Evolutionary conservation across 2,888 invertebrate species (phyloP), one percentile per base, ranked within the genome.

Genomic region (Philaethria dido): DNA sequence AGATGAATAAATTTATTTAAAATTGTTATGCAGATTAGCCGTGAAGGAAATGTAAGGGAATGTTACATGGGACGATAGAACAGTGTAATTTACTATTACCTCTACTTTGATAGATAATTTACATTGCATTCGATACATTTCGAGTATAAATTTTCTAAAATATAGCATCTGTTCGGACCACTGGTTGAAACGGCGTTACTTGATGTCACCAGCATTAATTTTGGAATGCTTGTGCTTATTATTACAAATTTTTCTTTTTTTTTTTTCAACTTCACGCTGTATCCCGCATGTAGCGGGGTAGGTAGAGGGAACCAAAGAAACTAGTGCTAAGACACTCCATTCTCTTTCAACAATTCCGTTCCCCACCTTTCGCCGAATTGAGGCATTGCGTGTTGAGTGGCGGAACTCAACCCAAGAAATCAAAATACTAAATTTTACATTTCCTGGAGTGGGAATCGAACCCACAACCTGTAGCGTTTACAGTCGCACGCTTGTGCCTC

Each of bases 11-110:
- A 47, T 57, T 39, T 52, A 57, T 20, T 55, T 33, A 45, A 60
- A 60, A 45, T 60, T n/a, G 33, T 60, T 60, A 60, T 60, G 60
- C 20, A 60, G 16, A 57, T 57, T 22, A 57, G 42, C 13, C 42
- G 22, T 16, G 57, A 25, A 25, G 42, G 57, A 57, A 57, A 39
- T 57, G 42, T 42, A 22, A 39, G 16, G 57, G 57, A 42, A 42
- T 57, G 42, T 57, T 25, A 57, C 57, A 57, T 57, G 6, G 42
- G 42, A 57, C 22, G 42, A 42, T 57, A 3, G 42, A n/a, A n/a
- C 9, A 42, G 22, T 25, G 42, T 25, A 57, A 57, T 42, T 25
- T 57, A 57, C 22, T 42, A 5, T n/a, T 11, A 42, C 16, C 8
- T 36, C 13, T 22, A 22, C n/a, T 57, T 57, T 57, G 57, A 57